Base-by-base conservation (phyloP, 2,113 vertebrate species). In the Rhabdornis inornatus region DNA sequence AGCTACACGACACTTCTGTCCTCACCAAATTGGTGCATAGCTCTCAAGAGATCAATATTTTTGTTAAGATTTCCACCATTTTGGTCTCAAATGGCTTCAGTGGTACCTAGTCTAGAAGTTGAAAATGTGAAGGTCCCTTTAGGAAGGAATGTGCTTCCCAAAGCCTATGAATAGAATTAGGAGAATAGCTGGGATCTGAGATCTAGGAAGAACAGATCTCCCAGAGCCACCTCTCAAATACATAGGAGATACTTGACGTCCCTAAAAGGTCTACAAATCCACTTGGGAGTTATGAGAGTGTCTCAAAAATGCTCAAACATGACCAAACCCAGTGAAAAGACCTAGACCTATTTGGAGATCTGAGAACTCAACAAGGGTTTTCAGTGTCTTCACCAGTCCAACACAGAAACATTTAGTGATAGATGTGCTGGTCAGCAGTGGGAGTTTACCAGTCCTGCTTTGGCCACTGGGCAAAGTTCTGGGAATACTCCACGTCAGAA, bases 11-110 rank as follows among this genome's bases (percentile, higher is more conserved):
- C 30, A 22, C 16, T 52, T 87, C 18, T 15, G 10, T 59, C 15
- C 27, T 50, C 24, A 52, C 7, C 5, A 56, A 47, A 94, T 9
- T 0, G 1, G 44, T 33, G 66, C 77, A 91, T 23, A 0, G 0
- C 11, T 87, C 35, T 84, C 21, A 66, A 59, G 50, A 64, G 21
- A 63, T 65, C 35, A 24, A 4, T 59, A 17, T 1, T 83, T 93
- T 70, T 44, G 3, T 47, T 59, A 50, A 61, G 10, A 71, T 66
- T 87, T 71, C 21, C 27, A 69, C 39, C 47, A 81, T 33, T 84
- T 33, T 49, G 60, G 16, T 33, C 39, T 75, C 60, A 89, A 59
- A 49, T 24, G 14, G 56, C 30, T 84, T 82, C 77, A 71, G 56
- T 28, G 37, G 44, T 77, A 91, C 31, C 13, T 31, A 15, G 27